These are phyloP conservation scores for Melierax canorus DNA, from an alignment of 2,113 vertebrate genomes.

Conservation along the genomic window DNA sequence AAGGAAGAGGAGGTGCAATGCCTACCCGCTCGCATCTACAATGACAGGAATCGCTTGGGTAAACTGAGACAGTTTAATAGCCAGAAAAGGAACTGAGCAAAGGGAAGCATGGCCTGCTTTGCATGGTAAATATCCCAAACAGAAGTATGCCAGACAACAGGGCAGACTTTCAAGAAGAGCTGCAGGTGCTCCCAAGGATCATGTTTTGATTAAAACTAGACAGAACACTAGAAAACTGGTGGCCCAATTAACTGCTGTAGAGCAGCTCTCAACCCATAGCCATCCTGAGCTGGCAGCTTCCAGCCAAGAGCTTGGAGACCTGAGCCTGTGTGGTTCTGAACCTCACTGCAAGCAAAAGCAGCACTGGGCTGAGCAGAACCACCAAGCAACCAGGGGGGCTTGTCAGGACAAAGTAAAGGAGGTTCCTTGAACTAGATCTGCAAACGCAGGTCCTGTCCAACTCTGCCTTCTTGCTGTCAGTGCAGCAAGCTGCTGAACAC, in stretches of 20 bases:
- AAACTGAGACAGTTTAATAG: neutral
- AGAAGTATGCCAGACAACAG: neutral
- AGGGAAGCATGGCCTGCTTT: neutral
- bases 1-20: neutral
- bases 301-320: neutral
- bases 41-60: neutral
- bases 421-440: neutral
- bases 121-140: neutral
- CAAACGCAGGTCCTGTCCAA: neutral
- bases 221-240: neutral
- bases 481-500: neutral
- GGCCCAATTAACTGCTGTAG: neutral
- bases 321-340: neutral
- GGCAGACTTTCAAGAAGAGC: neutral
- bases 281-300: neutral
- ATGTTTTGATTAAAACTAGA: neutral
- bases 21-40: accelerated
- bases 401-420: neutral
- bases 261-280: neutral
- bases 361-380: neutral
- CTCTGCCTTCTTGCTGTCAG: neutral
- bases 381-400: neutral
- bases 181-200: neutral
- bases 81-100: neutral
- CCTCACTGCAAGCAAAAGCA: neutral